phyloP scores from a whole-genome alignment of 2,888 invertebrate genomes.

The Clepsis dumicolana region DNA sequence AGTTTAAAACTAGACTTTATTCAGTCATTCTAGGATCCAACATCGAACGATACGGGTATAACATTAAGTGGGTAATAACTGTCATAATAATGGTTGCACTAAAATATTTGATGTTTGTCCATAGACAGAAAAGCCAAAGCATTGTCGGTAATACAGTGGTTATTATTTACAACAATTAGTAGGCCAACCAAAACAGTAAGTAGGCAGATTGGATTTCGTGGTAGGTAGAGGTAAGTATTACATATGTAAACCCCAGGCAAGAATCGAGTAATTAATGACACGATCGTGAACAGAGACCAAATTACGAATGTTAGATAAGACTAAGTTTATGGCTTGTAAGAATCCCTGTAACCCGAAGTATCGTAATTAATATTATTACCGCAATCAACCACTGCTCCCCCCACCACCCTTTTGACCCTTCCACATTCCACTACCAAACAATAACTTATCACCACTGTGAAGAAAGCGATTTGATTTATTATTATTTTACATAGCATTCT shows the following conservation, averaged over 20 bases:
- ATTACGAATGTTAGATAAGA: conserved; percentile 3
- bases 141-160: neutral
- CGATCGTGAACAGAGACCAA: neutral
- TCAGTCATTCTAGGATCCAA: conserved; percentile 1
- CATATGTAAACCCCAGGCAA: neutral
- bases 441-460: conserved; percentile 34
- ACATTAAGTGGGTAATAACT: conserved; percentile 11
- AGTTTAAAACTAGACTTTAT: conserved; percentile 10
- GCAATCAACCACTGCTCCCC: conserved; percentile 66
- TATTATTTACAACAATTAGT: neutral
- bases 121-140: conserved; percentile 13
- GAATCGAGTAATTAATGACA: conserved; percentile 2
- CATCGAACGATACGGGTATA: neutral
- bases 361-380: conserved; percentile 59
- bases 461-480: conserved; percentile 42
- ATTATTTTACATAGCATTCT: conserved; percentile 43
- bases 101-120: conserved; percentile 26
- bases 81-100: conserved; percentile 9
- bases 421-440: conserved; percentile 52
- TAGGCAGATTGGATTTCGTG: neutral
- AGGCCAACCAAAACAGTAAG: neutral
- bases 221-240: neutral
- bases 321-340: conserved; percentile 1
- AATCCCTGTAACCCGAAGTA: conserved; percentile 14
- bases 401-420: conserved; percentile 74